Evolutionary conservation across 2,888 invertebrate genomes (phyloP), one percentile per base, ranked within the genome.

Genomic region (Drosophila limbata): DNA sequence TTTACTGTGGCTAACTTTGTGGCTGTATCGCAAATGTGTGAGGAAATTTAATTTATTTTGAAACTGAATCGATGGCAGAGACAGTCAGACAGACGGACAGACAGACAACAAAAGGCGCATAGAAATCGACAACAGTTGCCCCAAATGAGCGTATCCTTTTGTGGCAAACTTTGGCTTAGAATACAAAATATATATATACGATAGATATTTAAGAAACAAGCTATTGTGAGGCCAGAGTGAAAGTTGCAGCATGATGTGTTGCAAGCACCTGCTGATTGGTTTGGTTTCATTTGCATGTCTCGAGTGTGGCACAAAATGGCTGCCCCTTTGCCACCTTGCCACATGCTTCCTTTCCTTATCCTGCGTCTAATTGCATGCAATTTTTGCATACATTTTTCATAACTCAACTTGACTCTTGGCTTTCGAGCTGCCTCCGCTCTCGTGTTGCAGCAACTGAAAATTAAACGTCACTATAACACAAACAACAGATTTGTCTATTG

Each of bases 31-130:
- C 48, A 45, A 28, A 57, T 51, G 51, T 51, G 51, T 42, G 52
- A 40, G 48, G 66, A 77, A 87, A 87, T 82, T 82, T 84, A 87
- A 84, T 87, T 84, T 84, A 87, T 73, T 83, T 84, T 68, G 51
- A 48, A 84, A 73, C 79, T 76, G 81, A 78, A 83, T 83, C 87
- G 82, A 86, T 82, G 67, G 69, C 71, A 67, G 52, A 64, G 63
- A 55, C 45, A 59, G 8, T 1, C 28, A 17, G 15, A 45, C 50
- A 45, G 48, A 6, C 28, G 5, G 48, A 13, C 28, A 17, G 15
- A 42, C 9, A 21, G 51, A 15, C 50, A 52, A 9, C 47, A 52
- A 10, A 25, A 21, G 21, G 19, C 45, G 48, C 60, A 56, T 44
- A 47, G 59, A 44, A 50, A 59, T 57, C 56, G 47, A 72, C 47